Evolutionary conservation across 2,888 invertebrate species (phyloP), one percentile per base, ranked within the genome.

Genomic region (Oligia strigilis): DNA sequence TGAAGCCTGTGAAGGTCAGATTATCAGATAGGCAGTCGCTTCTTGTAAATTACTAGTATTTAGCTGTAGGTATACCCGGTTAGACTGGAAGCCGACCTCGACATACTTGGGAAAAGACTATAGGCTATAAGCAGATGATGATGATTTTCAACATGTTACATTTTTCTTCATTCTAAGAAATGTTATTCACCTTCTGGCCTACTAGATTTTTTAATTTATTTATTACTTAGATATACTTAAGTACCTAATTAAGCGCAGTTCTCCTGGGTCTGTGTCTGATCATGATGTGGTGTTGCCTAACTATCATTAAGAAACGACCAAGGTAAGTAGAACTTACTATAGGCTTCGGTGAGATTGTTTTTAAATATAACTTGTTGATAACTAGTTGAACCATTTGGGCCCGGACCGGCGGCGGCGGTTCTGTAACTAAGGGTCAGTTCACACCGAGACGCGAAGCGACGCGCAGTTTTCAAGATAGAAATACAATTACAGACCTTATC

Each of bases 121-220:
- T 29, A 29, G 29, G 29, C 29, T 29, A 29, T 29, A 40, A 40
- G 14, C 23, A 8, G n/a, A 23, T 46, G 4, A 43, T 43, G n/a
- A 46, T 46, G 46, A 64, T 83, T 67, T 52, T 36, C 67, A 78
- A 60, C 49, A 43, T 60, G 58, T 60, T 49, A 49, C 2, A 65
- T 66, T 65, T 76, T 66, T 52, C 17, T 69, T 40, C 0, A 46
- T 19, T 67, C 49, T 3, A 36, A 8, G 19, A 66, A 66, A 66
- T 65, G 4, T 71, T 71, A 58, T 58, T 71, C 52, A 46, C 19
- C 52, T 60, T 67, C 43, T 67, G 55, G 60, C 52, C 60, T 72
- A 55, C 29, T 19, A 46, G 29, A 36, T 49, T 36, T 36, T 3
- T 36, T 36, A 0, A 36, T 36, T 36, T 36, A 36, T 36, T 36